Conservation (phyloP, 2,888 invertebrate genomes). For the Chelonus formosanus region DNA sequence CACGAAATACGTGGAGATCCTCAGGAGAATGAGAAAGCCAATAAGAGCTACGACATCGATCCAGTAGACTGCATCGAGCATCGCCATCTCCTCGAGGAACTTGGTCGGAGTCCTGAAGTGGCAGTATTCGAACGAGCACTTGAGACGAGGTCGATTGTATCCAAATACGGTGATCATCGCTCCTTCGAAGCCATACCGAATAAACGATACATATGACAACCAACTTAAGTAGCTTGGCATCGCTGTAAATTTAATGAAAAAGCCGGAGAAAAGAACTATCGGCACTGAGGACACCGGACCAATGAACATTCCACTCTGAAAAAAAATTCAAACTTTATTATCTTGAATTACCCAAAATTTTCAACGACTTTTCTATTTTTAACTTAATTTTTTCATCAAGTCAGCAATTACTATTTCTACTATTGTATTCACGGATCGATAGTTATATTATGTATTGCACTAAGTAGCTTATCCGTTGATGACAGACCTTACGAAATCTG, state of each 20-base stretch:
- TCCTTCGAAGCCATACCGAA: slow-evolving; percentile 92
- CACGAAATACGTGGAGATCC: slow-evolving; percentile 83
- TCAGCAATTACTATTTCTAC: no score
- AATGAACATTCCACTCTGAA: slow-evolving; percentile 72
- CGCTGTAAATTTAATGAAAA: slow-evolving; percentile 92
- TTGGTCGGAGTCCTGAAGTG: slow-evolving; percentile 83
- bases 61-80: slow-evolving; percentile 80
- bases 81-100: slow-evolving; percentile 86
- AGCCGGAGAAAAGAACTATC: slow-evolving; percentile 91
- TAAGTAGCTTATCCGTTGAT: no score
- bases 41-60: slow-evolving; percentile 84
- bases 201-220: slow-evolving; percentile 90
- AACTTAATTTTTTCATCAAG: no score
- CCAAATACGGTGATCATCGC: slow-evolving; percentile 93
- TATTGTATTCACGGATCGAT: no score
- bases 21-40: slow-evolving; percentile 80
- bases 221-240: slow-evolving; percentile 89
- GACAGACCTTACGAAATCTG: no score
- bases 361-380: no score
- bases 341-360: not conserved
- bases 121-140: slow-evolving; percentile 85
- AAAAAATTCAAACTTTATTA: slow-evolving; percentile 32
- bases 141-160: slow-evolving; percentile 80
- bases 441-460: no score
- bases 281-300: slow-evolving; percentile 94